phyloP scores from a whole-genome alignment of 1,140 invertebrate genomes.

The Cryptotermes secundus region DNA sequence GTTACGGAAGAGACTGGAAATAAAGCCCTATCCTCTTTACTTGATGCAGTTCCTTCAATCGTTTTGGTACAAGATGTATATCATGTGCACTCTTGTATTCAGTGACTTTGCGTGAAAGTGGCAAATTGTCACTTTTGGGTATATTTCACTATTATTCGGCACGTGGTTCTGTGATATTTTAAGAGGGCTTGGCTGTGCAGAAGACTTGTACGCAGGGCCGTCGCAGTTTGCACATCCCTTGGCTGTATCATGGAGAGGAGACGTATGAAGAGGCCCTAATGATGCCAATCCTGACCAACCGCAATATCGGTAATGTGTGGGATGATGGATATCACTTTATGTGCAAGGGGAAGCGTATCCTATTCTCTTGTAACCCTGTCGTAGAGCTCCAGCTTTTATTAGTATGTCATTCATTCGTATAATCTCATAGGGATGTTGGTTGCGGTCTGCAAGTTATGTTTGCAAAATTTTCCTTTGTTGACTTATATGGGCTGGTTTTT shows the following conservation, averaged over 20 bases:
- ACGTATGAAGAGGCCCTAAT: neutral
- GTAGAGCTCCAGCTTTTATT: neutral
- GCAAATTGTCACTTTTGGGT: too few species aligned
- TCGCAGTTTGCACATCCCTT: neutral
- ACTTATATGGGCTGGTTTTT: neutral
- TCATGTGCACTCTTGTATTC: too few species aligned
- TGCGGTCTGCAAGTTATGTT: constrained; percentile 14
- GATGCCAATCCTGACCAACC: constrained; percentile 1
- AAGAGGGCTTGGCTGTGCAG: too few species aligned
- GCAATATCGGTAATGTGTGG: neutral
- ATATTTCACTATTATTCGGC: too few species aligned
- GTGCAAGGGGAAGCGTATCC: constrained; percentile 7
- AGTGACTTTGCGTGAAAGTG: too few species aligned
- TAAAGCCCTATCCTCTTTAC: too few species aligned
- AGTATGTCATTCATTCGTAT: neutral
- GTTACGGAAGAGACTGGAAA: too few species aligned
- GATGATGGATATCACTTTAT: neutral
- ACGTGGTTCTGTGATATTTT: too few species aligned
- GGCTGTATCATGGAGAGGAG: neutral
- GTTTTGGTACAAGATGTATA: too few species aligned
- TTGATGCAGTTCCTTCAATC: too few species aligned
- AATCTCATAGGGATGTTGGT: neutral
- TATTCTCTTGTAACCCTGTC: neutral
- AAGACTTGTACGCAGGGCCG: too few species aligned
- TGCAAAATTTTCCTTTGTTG: neutral